Base-by-base conservation (phyloP, 2,888 invertebrate genomes). In the Sinelater perroti region DNA sequence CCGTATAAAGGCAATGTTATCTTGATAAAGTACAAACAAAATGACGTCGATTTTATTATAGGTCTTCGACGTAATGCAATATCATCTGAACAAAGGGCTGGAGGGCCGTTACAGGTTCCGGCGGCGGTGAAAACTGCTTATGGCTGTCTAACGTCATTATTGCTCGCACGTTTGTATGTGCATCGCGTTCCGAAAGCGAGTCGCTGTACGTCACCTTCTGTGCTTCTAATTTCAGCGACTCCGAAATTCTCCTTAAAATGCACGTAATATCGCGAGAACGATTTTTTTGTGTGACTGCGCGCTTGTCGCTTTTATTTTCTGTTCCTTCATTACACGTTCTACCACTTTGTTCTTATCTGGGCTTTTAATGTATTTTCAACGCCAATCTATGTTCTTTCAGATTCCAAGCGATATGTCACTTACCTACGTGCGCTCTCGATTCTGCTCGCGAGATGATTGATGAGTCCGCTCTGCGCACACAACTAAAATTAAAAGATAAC, bases 121-220 rank as follows among this genome's bases (percentile, higher is more conserved):
- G 36, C 28, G 45, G 46, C 17, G 40, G 31, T 24, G 49, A 55
- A 46, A 49, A 49, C 20, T 47, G 49, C 40, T 42, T 46, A 55
- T 47, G 33, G 21, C 28, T 20, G 26, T 44, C 42, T 35, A 28
- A 55, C 38, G 50, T 53, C 56, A 61, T 46, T 56, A 50, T 61
- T 56, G 53, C 42, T 18, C 10, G 44, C 42, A 47, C 49, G 52
- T 58, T 58, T 52, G 56, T 53, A 62, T 62, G 52, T 49, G 35
- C 35, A 56, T 57, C 55, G 60, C 50, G 52, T 59, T 51, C 33
- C 18, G 28, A 45, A 45, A 55, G 49, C 46, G 49, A 49, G 50
- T 50, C 59, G 40, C 60, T 59, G 60, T 64, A 61, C 62, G 61
- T 64, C 62, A 64, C 58, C 62, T 51, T 51, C 53, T 24, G 59